Evolutionary conservation across 2,113 vertebrate species (phyloP), one percentile per base, ranked within the genome.

Genomic region (Phycodurus eques): DNA sequence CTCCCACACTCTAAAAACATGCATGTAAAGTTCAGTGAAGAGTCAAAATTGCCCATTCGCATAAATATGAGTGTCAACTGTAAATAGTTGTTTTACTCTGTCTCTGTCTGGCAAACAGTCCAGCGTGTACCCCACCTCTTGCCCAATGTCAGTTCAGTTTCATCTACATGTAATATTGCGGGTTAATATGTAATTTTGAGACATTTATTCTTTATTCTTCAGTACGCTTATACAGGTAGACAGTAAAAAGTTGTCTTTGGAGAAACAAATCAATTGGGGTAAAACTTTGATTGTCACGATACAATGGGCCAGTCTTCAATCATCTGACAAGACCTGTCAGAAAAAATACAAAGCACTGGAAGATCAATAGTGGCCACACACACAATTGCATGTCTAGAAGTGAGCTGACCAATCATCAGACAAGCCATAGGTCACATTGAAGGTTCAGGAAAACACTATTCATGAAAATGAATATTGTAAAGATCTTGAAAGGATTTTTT

Each of bases 391-490:
- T 56, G 74, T 74, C 80, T 88, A 86, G 83, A 82, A 76, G 82
- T 76, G 68, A 73, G 31, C 66, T 44, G 46, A 80, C 75, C 66
- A 51, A 80, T 91, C 89, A 91, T 86, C 66, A 46, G 68, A 71
- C 83, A 62, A 74, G 75, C 60, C 68, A 75, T 64, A 63, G 77
- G 80, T 81, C 78, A 87, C 79, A 70, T 86, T 83, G 67, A 49
- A 71, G 72, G 76, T 70, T 76, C n/a, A 76, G 74, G 81, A 68
- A 79, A 81, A 76, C 59, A 74, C 69, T 75, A 80, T 80, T 73
- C 67, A 68, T 63, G 54, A 83, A 75, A 66, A 54, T 19, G 76
- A 62, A 9, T 4, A 71, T 66, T 78, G 54, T 65, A 63, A 39
- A 65, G 59, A 73, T 49, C 66, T 70, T 43, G 33, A 44, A 56